Base-by-base conservation (phyloP, 2,797 vertebrate genomes). In the Xiphorhynchus erythropygius region DNA sequence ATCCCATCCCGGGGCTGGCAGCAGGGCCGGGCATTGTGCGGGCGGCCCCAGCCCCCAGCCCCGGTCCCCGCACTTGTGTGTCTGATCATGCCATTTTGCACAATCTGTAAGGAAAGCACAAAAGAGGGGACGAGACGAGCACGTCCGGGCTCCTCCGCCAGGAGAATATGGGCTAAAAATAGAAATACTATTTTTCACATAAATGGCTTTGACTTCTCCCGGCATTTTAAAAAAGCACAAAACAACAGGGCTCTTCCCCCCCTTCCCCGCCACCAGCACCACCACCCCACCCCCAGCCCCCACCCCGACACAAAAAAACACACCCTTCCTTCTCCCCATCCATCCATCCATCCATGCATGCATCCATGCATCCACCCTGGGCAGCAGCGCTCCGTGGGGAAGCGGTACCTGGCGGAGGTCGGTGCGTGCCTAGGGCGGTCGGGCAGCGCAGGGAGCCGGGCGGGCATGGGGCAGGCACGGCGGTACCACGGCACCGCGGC, bases 171-270 rank as follows among this genome's bases (percentile, higher is more conserved):
- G 64, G 56, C 97, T 97, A 98, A 98, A 98, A 98, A 98, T 98
- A 98, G 98, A 97, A 97, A 97, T 97, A 98, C 97, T 98, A 98
- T 97, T 98, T 97, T 96, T 95, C 95, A 96, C 96, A 97, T 95
- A 96, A 97, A 97, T 96, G 82, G 94, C 94, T 97, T 95, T 95
- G 96, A 96, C 94, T 97, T 96, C 96, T 92, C 81, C 87, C 63
- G 50, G 87, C 83, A 96, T 96, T 95, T 91, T 82, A 91, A 89
- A 94, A 94, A 90, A 84, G 87, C 77, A 83, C 71, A 91, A 90
- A 95, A 96, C 88, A 95, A 91, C 88, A 21, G 93, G 27, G 84
- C 94, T 96, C 93, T 95, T 79, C 52, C 87, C n/a, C 65, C 46
- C 68, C 30, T 39, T 33, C 71, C 87, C 75, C 44, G 19, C 19